Evolutionary conservation across 2,888 invertebrate genomes (phyloP), one percentile per base, ranked within the genome.

Genomic region (Coleophora flavipennella): DNA sequence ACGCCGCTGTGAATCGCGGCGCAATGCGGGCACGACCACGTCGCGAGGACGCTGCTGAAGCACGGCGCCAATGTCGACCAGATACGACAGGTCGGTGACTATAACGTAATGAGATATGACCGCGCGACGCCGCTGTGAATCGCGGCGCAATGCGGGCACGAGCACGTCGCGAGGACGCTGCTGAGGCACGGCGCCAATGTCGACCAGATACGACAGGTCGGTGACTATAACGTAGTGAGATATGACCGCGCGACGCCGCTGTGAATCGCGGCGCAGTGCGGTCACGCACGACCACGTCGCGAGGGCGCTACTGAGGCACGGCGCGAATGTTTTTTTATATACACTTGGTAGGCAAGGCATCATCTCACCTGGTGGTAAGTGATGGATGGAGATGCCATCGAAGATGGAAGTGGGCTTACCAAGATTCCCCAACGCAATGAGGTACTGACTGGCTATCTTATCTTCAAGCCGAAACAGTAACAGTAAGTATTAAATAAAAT

Each of bases 251-350:
- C 43, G 92, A 13, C 92, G 92, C 1, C 9, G 14, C 33, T 13
- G 20, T 97, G 96, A 96, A 97, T 97, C 59, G 93, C 96, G 31
- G 90, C 95, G 49, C 97, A 97, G 88, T 96, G 96, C 94, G 97
- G 96, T 0, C 95, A 96, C 81, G 0, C 95, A 96, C 81, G 90
- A 91, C 66, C 90, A 89, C 62, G 91, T 92, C 35, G 95, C 92
- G 41, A 86, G 91, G 48, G 87, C 90, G 59, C 85, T 97, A 55
- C 84, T 96, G 48, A 89, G 89, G 59, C 88, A 89, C 51, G 94
- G 95, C 33, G 41, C 93, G 2, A 2, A 27, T 26, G 6, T 20
- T 20, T 20, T 20, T 20, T 20, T 20, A 4, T 20, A 20, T 20
- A n/a, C n/a, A n/a, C n/a, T n/a, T n/a, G 20, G 20, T 6, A 20